Base-by-base conservation (phyloP, 2,888 invertebrate genomes). In the Disparrhopalites patrizii region DNA sequence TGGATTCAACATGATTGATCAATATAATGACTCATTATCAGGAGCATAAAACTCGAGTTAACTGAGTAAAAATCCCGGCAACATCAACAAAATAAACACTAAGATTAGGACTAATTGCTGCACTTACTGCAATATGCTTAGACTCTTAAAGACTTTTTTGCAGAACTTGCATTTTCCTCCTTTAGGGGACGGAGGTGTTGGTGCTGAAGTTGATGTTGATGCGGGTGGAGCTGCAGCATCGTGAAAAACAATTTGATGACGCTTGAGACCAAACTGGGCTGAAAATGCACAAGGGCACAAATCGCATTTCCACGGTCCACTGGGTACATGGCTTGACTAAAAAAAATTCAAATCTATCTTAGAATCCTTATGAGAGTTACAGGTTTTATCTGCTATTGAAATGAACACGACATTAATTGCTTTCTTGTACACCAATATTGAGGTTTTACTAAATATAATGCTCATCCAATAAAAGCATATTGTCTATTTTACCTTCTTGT, bases 281-380 rank as follows among this genome's bases (percentile, higher is more conserved):
- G 38, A 27, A 28, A 62, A 62, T 3, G 43, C 20, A n/a, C 62
- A 62, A 1, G 52, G 30, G n/a, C 62, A 62, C 3, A 23, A 31
- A 33, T 62, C 51, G 25, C 62, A 62, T 36, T 50, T 50, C 33
- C 31, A 51, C 20, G 47, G 60, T 15, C 62, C 62, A 13, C 28
- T 38, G 13, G 51, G 51, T 13, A 62, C 62, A 51, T 62, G 62
- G 18, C 62, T 62, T n/a, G 62, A 54, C 54, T 54, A 54, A n/a
- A 54, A 18, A 52, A 52, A 52, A 28, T 27, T n/a, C 5, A 43
- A 43, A 43, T 4, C 15, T 43, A 43, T 5, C 43, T 43, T 43
- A 43, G n/a, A 43, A 36, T 10, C 36, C 36, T 36, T 10, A 43
- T 10, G 20, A 5, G 20, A 18, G 43, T 43, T 10, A 43, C 43